Conservation (phyloP, 2,888 invertebrate genomes). For the Dryobotodes eremita region DNA sequence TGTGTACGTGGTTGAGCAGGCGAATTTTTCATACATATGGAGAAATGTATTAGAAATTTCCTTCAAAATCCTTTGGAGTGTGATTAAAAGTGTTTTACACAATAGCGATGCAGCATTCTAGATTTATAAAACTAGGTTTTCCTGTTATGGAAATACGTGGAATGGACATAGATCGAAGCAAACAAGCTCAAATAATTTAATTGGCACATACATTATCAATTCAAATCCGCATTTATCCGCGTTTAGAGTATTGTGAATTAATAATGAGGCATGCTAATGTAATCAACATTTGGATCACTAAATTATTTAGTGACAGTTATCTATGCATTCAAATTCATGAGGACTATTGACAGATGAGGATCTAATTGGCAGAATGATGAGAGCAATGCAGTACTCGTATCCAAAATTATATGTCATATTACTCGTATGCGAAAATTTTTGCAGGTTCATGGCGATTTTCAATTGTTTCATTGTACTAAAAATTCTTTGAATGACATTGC, state of each 20-base stretch:
- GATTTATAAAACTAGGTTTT: background rate
- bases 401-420: background rate
- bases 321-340: background rate
- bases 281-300: constrained; percentile 10
- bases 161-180: background rate
- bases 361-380: constrained; percentile 20
- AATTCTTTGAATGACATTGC: background rate
- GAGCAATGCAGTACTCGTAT: background rate
- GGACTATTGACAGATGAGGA: constrained; percentile 1
- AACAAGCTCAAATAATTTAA: background rate
- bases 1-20: no score
- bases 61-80: no score
- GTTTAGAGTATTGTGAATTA: constrained; percentile 29
- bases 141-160: background rate
- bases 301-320: constrained; percentile 32
- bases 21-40: no score
- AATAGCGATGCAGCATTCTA: background rate
- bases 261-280: constrained; percentile 30
- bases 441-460: background rate
- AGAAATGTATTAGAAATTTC: no score
- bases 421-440: background rate
- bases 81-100: no score
- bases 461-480: background rate
- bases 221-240: constrained; percentile 17
- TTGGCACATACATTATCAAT: constrained; percentile 2